phyloP scores from a whole-genome alignment of 2,888 invertebrate species.

The Drosophila peninsularis region DNA sequence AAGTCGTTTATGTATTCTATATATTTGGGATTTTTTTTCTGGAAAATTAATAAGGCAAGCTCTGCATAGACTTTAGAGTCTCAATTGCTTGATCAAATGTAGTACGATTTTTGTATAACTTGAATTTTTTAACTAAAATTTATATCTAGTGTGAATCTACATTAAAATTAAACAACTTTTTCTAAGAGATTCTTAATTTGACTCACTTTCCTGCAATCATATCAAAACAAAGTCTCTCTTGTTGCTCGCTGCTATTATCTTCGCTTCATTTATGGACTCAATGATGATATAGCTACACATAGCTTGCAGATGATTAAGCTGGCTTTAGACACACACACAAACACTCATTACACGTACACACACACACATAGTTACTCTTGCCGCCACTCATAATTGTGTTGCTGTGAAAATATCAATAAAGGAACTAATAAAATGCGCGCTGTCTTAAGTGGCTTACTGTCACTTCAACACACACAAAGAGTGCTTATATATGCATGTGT shows the following conservation, averaged over 20 bases:
- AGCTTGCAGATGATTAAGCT: conserved; percentile 16
- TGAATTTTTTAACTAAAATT: background rate
- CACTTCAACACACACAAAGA: conserved; percentile 63
- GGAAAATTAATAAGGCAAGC: background rate
- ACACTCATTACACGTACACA: conserved; percentile 20
- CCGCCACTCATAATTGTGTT: conserved; percentile 70
- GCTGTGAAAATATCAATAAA: conserved; percentile 80
- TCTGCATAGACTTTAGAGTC: no score
- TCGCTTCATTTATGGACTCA: background rate
- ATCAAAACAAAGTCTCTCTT: background rate
- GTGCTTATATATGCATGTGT: conserved; percentile 33
- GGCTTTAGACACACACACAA: conserved; percentile 13
- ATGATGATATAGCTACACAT: conserved; percentile 11
- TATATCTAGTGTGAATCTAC: background rate
- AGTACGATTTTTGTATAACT: background rate
- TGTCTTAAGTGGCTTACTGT: conserved; percentile 78
- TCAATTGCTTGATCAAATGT: background rate
- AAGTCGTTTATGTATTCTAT: background rate
- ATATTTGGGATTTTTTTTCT: accelerated
- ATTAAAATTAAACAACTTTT: background rate
- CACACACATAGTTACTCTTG: conserved; percentile 13
- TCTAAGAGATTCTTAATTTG: background rate
- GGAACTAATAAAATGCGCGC: conserved; percentile 79
- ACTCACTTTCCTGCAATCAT: background rate
- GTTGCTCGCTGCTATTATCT: background rate